A percentile compares a stretch with the other conserved stretches of the same genome.
Evolutionary conservation across 2,797 vertebrate species (phyloP).

Genomic region (Lagothrix lagotricha): DNA sequence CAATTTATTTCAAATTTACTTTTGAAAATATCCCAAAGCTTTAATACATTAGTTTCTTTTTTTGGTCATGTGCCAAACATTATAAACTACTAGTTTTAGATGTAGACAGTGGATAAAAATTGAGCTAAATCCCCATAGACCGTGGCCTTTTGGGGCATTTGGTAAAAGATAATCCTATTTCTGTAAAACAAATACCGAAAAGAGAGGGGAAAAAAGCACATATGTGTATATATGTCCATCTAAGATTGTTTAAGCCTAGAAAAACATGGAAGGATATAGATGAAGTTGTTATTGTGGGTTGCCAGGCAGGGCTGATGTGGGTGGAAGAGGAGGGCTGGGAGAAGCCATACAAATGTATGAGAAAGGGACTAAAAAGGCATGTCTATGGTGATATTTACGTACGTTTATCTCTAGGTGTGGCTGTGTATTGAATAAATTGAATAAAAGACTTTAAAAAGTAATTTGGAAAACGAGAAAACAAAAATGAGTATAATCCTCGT

Average conservation of each 20-base stretch:
- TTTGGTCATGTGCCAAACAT: neutral
- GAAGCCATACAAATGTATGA: neutral
- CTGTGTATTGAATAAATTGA: neutral
- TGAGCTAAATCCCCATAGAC: neutral
- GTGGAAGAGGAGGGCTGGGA: too few species aligned
- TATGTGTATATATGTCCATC: neutral
- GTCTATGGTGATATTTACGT: neutral
- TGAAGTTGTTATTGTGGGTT: neutral
- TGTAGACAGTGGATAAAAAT: neutral
- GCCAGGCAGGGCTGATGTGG: neutral
- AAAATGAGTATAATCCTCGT: neutral
- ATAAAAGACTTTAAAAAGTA: neutral
- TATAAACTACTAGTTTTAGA: neutral
- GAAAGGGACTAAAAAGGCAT: neutral
- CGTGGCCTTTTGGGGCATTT: neutral
- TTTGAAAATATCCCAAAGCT: neutral
- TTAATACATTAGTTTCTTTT: neutral
- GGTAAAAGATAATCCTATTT: neutral
- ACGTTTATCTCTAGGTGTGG: neutral
- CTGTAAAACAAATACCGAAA: neutral
- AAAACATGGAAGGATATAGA: neutral
- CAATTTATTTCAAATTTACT: neutral
- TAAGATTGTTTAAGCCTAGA: neutral
- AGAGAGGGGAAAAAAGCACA: neutral
- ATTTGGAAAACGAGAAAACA: neutral